phyloP scores from a whole-genome alignment of 2,888 invertebrate genomes.

The Troides helena region DNA sequence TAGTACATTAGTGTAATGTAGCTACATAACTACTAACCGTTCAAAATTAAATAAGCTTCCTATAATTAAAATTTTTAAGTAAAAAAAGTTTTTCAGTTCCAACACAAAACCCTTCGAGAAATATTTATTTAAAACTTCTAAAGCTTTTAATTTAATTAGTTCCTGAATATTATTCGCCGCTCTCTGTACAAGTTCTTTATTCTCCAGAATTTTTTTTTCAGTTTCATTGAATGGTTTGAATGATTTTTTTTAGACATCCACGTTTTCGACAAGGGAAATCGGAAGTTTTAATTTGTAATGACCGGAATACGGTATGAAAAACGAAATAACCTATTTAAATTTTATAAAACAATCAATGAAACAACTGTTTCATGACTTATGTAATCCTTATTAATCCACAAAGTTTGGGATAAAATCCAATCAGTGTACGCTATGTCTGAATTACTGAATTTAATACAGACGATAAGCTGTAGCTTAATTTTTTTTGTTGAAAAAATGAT shows the following conservation, averaged over 20 bases:
- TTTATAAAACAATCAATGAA: conserved; percentile 8
- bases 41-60: too few species aligned
- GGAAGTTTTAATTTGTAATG: neutral
- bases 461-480: neutral
- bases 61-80: too few species aligned
- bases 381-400: conserved; percentile 36
- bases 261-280: neutral
- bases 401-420: conserved; percentile 37
- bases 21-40: too few species aligned
- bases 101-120: neutral
- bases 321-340: neutral
- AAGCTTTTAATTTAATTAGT: neutral
- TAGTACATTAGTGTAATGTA: too few species aligned
- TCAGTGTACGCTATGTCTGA: conserved; percentile 33
- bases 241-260: neutral
- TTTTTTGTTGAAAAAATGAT: neutral
- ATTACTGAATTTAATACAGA: conserved; percentile 2
- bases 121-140: neutral
- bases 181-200: neutral
- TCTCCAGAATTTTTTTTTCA: neutral
- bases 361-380: conserved; percentile 3
- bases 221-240: neutral
- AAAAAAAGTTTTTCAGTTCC: neutral
- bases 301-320: neutral
- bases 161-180: neutral